Evolutionary conservation across 2,888 invertebrate genomes (phyloP), one percentile per base, ranked within the genome.

Genomic region (Oasisia sp.): DNA sequence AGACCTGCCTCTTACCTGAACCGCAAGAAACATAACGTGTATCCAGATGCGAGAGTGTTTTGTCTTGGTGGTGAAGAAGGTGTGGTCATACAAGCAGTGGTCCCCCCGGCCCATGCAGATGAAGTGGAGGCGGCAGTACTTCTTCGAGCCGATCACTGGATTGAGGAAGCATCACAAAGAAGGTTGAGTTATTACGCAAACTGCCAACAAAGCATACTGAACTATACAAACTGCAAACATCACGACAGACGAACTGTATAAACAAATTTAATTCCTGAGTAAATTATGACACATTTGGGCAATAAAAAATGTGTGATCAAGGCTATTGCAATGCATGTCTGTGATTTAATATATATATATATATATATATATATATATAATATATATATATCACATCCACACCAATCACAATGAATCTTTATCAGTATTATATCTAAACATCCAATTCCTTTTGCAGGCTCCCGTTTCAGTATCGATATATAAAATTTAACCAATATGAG

Each of bases 11-110:
- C 93, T 92, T 95, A 97, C 97, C 97, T 98, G 98, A 93, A 99
- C 97, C 93, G 98, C 98, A 92, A 99, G 97, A 96, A 99, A 99
- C 98, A 99, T 99, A 91, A 99, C 97, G 97, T 99, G 99, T 94
- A 99, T 98, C 99, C 99, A 99, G 90, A 98, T 98, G 94, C 98
- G 97, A 0, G 99, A 98, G 95, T 98, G 97, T 94, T 98, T 97
- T 56, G 97, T 97, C 94, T 97, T 96, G 94, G 97, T 95, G 1
- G 96, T 96, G 94, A 97, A 97, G 93, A 96, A 96, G 89, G 96
- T 96, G 92, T 95, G 96, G 92, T 95, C 95, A 97, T 98, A 99
- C 93, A 99, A 97, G 96, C 99, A 99, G 96, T 98, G 98, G 95
- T 98, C 97, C 32, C 96, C 96, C 93, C 96, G 94, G 97, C 98